phyloP scores from a whole-genome alignment of 1,140 invertebrate species.

The Caerostris extrusa region DNA sequence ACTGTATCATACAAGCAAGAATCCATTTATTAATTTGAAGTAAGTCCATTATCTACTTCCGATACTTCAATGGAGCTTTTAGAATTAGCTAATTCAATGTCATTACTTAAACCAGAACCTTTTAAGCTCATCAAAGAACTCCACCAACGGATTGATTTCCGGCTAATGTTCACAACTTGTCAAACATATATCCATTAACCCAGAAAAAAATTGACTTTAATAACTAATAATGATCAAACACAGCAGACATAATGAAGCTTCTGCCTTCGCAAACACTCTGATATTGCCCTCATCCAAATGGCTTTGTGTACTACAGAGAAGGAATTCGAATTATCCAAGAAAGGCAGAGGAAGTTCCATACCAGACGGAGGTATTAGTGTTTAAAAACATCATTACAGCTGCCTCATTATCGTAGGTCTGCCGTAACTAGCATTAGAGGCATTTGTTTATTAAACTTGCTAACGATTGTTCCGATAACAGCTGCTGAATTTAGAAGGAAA shows the following conservation, averaged over 20 bases:
- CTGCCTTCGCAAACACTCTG: not conserved
- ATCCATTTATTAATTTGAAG: too few relatives aligned
- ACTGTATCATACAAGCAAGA: too few relatives aligned
- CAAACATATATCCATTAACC: not conserved
- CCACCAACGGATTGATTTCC: not conserved
- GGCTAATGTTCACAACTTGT: constrained; percentile 1
- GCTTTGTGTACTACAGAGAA: not conserved
- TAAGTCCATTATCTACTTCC: not conserved
- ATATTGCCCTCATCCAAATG: not conserved
- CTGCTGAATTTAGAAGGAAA: not conserved
- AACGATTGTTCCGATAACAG: constrained; percentile 42
- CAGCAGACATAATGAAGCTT: not conserved
- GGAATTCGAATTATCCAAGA: constrained; percentile 19
- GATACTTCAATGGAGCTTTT: not conserved
- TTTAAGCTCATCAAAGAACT: not conserved
- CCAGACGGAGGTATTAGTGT: constrained; percentile 33
- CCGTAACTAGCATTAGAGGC: constrained; percentile 12
- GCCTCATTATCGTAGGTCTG: constrained; percentile 28
- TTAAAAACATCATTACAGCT: constrained; percentile 59
- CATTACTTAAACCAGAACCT: not conserved
- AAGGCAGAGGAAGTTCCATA: not conserved
- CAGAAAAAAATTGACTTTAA: not conserved
- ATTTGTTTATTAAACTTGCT: constrained; percentile 66
- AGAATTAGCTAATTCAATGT: not conserved
- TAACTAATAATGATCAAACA: constrained; percentile 20